Conservation (phyloP, 2,113 vertebrate genomes). For the Upupa epops region DNA sequence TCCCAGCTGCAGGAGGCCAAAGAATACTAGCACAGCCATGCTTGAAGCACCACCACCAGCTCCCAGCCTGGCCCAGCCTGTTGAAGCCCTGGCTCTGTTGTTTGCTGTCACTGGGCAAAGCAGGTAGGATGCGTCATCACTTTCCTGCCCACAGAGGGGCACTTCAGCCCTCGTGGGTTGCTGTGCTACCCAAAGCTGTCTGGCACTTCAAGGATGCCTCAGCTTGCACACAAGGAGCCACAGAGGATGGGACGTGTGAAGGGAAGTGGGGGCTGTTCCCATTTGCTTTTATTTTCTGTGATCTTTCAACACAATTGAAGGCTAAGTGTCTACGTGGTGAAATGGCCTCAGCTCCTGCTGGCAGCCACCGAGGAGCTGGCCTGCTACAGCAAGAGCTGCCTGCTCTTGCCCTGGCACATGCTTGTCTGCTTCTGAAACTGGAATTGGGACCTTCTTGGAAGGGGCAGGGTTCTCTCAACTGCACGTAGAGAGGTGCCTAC, state of each 20-base stretch:
- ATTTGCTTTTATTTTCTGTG: background rate
- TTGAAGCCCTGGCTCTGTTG: background rate
- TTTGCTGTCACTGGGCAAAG: background rate
- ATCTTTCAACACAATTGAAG: background rate
- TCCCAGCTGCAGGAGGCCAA: constrained; percentile 90
- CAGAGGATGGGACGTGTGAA: background rate
- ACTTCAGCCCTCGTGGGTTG: background rate
- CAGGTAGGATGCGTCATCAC: rapidly evolving
- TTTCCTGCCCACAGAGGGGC: background rate
- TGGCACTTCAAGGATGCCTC: background rate
- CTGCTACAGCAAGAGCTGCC: background rate
- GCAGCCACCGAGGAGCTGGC: background rate
- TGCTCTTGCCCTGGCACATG: background rate
- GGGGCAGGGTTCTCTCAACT: background rate
- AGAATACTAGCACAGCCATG: constrained; percentile 77
- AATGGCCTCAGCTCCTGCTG: background rate
- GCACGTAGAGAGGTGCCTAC: rapidly evolving
- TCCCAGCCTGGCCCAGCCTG: background rate
- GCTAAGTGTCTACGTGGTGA: background rate
- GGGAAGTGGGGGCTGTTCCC: background rate
- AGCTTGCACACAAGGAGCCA: background rate
- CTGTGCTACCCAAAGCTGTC: background rate
- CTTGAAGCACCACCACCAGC: background rate
- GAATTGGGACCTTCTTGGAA: background rate
- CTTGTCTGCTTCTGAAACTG: background rate